A percentile compares a stretch with the other conserved stretches of the same genome.
Evolutionary conservation across 2,797 vertebrate genomes (phyloP).

Genomic region (Discoglossus pictus): DNA sequence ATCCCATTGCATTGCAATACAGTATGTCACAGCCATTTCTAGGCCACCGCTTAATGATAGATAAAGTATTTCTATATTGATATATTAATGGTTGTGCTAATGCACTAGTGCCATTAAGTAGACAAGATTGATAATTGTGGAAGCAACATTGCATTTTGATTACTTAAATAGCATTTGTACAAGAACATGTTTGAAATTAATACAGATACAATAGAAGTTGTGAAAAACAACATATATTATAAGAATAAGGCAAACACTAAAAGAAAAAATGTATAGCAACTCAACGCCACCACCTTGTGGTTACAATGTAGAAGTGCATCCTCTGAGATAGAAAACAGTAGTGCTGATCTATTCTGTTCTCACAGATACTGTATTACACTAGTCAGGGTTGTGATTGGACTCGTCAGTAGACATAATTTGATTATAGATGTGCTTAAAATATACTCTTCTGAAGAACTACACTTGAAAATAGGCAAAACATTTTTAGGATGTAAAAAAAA

Average conservation of each 20-base stretch:
- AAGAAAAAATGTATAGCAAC: background rate
- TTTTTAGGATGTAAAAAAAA: too few species aligned
- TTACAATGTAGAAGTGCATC: background rate
- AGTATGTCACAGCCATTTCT: background rate
- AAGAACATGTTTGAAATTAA: conserved; percentile 26
- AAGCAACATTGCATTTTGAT: conserved; percentile 29
- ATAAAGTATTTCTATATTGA: background rate
- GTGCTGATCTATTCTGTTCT: too few species aligned
- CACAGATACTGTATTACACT: too few species aligned
- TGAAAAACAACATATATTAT: conserved; percentile 8
- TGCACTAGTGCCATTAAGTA: conserved; percentile 36
- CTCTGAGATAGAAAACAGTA: too few species aligned
- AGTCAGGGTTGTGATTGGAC: too few species aligned
- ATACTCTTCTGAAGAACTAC: too few species aligned
- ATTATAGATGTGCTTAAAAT: too few species aligned
- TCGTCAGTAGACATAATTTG: too few species aligned
- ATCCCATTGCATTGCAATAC: too few species aligned
- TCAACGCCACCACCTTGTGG: conserved; percentile 26
- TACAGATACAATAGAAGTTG: conserved; percentile 8
- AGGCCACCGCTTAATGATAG: background rate
- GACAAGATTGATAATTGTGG: conserved; percentile 20
- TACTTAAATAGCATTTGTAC: conserved; percentile 41
- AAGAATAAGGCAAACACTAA: too few species aligned
- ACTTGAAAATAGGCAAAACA: too few species aligned
- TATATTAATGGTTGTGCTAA: conserved; percentile 30